A percentile compares a stretch with the other conserved stretches of the same genome.
Conservation (phyloP, 2,888 invertebrate species). For the Phorcus lineatus region DNA sequence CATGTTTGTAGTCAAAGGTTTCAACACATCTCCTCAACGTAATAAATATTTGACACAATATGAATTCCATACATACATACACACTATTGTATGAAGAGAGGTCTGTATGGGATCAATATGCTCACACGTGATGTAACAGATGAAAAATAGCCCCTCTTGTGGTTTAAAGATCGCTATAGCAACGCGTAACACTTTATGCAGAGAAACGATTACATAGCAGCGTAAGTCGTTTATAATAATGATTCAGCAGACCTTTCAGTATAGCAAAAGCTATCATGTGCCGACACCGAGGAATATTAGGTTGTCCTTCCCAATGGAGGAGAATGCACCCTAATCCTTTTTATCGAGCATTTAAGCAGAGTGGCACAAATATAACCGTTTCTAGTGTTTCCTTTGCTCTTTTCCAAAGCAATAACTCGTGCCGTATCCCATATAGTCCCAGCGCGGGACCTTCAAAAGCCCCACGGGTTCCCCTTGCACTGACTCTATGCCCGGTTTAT, state of each 20-base stretch:
- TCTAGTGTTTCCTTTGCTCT: conserved; percentile 2
- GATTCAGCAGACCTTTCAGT: neutral
- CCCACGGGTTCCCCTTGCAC: neutral
- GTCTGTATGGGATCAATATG: neutral
- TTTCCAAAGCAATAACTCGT: conserved; percentile 16
- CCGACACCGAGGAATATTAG: neutral
- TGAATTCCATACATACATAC: neutral
- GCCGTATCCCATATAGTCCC: neutral
- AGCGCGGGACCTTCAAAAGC: neutral
- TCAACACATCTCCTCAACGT: neutral
- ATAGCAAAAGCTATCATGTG: neutral
- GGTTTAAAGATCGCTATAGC: conserved; percentile 1
- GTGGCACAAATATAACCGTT: neutral
- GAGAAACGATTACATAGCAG: neutral
- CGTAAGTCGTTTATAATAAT: neutral
- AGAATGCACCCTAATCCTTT: neutral
- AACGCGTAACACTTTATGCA: neutral
- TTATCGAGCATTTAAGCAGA: neutral
- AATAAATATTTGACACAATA: neutral
- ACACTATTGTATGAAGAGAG: no score
- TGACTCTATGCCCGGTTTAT: conserved; percentile 24
- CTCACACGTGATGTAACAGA: neutral
- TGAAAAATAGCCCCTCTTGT: neutral
- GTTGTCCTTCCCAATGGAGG: neutral
- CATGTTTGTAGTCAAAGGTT: no score